Evolutionary conservation across 2,888 invertebrate species (phyloP).

Genomic region (Lochmaea capreae): DNA sequence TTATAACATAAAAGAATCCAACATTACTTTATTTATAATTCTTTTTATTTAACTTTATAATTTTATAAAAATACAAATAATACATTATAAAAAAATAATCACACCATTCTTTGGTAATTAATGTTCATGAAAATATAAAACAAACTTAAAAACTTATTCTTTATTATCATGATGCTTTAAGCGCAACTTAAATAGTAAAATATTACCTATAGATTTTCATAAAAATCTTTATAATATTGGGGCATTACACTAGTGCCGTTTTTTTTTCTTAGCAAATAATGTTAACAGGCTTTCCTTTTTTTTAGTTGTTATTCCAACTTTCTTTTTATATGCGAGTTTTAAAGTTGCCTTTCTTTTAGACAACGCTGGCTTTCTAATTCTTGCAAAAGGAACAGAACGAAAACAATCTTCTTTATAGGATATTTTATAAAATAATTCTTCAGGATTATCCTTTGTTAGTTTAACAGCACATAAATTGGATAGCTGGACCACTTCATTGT

Average conservation of each 20-base stretch:
- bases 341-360: not conserved
- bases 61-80: no score
- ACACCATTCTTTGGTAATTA: no score
- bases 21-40: no score
- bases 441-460: constrained; percentile 13
- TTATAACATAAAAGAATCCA: no score
- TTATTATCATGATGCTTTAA: no score
- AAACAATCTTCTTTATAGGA: not conserved
- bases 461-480: constrained; percentile 15
- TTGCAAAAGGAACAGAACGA: no score
- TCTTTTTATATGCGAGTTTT: constrained; percentile 21
- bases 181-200: no score
- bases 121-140: no score
- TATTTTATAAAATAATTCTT: constrained; percentile 9
- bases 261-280: constrained; percentile 13
- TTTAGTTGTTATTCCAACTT: constrained; percentile 19
- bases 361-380: constrained; percentile 2
- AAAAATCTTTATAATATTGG: not conserved
- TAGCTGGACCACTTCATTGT: not conserved
- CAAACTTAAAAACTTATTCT: no score
- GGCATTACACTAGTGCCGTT: constrained; percentile 13
- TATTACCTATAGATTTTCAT: no score
- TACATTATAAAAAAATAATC: no score
- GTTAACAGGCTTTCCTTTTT: constrained; percentile 21
- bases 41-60: no score